These are phyloP conservation scores for Pituophis catenifer DNA, from an alignment of 2,113 vertebrate genomes.

Conservation along the genomic window DNA sequence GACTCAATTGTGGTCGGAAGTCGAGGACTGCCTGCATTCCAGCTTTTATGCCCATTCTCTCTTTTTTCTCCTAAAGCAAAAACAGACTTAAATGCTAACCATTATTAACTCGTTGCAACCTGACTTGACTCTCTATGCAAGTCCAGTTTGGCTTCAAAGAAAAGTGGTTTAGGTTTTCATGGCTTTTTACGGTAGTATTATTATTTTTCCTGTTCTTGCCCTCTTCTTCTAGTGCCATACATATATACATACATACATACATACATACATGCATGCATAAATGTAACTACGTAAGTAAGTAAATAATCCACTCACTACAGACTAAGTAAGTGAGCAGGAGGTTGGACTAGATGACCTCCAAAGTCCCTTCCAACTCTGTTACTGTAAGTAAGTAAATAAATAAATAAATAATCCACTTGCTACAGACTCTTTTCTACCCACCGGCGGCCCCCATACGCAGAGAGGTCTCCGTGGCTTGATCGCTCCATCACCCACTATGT, in stretches of 20 bases:
- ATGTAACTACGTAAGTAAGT: too few species aligned
- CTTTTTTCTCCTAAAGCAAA: background rate
- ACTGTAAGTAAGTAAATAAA: too few species aligned
- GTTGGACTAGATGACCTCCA: too few species aligned
- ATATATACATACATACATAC: too few species aligned
- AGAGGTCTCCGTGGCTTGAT: too few species aligned
- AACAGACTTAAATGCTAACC: background rate
- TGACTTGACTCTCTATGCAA: background rate
- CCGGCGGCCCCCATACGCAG: background rate
- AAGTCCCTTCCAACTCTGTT: too few species aligned
- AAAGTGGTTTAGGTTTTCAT: background rate
- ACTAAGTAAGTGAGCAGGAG: too few species aligned
- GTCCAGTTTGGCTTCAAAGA: background rate
- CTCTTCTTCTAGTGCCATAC: too few species aligned
- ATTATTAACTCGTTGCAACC: background rate
- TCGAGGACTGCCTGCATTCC: background rate
- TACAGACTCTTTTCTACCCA: background rate
- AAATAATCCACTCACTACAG: too few species aligned
- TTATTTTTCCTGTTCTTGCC: background rate
- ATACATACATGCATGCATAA: too few species aligned
- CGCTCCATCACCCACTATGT: too few species aligned
- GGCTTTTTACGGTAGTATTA: background rate
- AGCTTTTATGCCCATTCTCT: background rate
- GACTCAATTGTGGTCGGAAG: background rate
- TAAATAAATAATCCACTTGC: too few species aligned